Base-by-base conservation (phyloP, 1,140 invertebrate species). In the Glossosoma conforme region DNA sequence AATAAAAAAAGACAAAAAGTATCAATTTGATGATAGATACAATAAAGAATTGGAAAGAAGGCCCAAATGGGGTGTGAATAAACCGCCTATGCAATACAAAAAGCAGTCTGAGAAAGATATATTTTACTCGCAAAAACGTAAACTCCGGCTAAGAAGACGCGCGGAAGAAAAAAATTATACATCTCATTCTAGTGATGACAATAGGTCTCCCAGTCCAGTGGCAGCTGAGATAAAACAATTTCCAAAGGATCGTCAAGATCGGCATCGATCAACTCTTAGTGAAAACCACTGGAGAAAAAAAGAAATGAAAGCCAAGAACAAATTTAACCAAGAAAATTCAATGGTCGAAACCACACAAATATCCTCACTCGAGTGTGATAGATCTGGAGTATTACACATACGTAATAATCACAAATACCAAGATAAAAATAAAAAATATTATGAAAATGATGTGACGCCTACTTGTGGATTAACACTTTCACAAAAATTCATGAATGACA, bases 31-130 rank as follows among this genome's bases (percentile, higher is more conserved):
- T 58, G 72, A 77, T 52, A 66, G 72, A 52, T 69, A 59, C 45
- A 73, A 69, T 56, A 74, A 76, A 60, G 73, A 74, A 57, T 66
- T 76, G 42, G 77, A 77, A 60, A 81, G 74, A 55, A 70, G 80
- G 46, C 82, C 82, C 0, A 82, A 83, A 61, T 84, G 81, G 82
- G 81, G 81, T 18, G 80, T 77, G 1, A 83, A 82, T 59, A 76
- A 81, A 57, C 83, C 83, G 41, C 80, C 77, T 22, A 85, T 80
- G 9, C 78, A 84, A 54, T 87, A 86, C 61, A 74, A 85, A 54
- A 87, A 86, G 52, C 84, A 87, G 68, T 86, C 84, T 58, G 85
- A 86, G 62, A 85, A 86, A 62, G 84, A 87, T 68, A 82, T 82
- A 14, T 78, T 84, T 62, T 86, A 86, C 63, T 76, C 77, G 33